Base-by-base conservation (phyloP, 1,140 invertebrate species). In the Drosophila sproati region DNA sequence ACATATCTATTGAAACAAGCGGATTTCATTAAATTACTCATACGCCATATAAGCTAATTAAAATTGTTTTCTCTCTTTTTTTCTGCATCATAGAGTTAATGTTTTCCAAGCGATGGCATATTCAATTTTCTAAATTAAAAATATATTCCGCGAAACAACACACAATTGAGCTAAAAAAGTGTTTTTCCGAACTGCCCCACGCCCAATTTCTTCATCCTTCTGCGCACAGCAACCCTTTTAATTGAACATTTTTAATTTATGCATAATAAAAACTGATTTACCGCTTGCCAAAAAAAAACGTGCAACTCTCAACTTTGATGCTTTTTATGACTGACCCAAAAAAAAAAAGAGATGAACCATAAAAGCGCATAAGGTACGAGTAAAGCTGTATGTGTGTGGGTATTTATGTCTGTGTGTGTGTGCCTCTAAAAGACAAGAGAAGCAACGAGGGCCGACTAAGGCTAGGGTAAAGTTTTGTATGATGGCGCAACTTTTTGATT, bases 251-350 rank as follows among this genome's bases (percentile, higher is more conserved):
- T 88, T 87, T 88, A 87, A 87, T 88, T 87, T 87, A 87, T 87
- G 82, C 83, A 87, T 77, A 82, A 88, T 87, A 87, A 88, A 88
- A 87, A 80, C 82, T 74, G 82, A 87, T 87, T 87, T 82, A 87
- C 69, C 79, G 73, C 39, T 54, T 28, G 61, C 59, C 6, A 47
- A 31, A 39, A 47, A 20, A 62, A 73, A 86, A 87, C 70, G 62
- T 85, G 77, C 43, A 88, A 74, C 79, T 88, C 88, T 72, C 71
- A 78, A 74, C 72, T 74, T 74, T 74, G 63, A 69, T 75, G 73
- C 48, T 67, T 78, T 86, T 83, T 82, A 88, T 68, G 73, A 69
- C 76, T 71, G 76, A 79, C 83, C 66, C 66, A 29, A 32, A 87
- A 68, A 20, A 20, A 20, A 20, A 20, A 20, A 20, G 72, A 88